Conservation (phyloP, 35 echinoderm and acorn worm species). For the Apostichopus japonicus region DNA sequence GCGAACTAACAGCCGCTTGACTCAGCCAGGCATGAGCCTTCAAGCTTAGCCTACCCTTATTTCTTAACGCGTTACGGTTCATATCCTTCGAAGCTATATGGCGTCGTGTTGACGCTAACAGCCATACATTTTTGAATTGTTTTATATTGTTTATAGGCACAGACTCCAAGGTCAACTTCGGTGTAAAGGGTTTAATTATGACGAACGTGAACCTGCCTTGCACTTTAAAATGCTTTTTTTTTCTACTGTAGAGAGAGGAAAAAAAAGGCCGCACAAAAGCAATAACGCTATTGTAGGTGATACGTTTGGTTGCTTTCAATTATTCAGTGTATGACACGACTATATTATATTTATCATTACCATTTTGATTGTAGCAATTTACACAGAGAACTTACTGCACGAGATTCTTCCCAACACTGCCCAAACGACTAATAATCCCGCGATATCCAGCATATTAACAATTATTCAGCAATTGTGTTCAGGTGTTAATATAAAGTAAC, state of each 20-base stretch:
- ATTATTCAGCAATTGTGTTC: too few relatives aligned
- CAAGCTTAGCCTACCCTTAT: constrained; percentile 40
- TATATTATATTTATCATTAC: background rate
- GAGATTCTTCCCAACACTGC: background rate
- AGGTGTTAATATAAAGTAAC: too few relatives aligned
- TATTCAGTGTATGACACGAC: constrained; percentile 18
- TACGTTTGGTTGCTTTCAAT: constrained; percentile 44
- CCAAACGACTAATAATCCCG: background rate
- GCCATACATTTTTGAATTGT: constrained; percentile 36
- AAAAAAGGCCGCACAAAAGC: constrained; percentile 3
- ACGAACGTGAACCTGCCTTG: constrained; percentile 29
- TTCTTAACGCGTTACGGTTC: constrained; percentile 48
- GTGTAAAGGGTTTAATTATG: constrained; percentile 32
- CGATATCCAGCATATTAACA: background rate
- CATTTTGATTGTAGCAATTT: constrained; percentile 33
- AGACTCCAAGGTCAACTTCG: constrained; percentile 36
- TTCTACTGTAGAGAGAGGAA: background rate
- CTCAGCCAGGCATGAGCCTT: constrained; percentile 27
- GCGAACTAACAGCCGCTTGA: constrained; percentile 3
- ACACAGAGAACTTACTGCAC: background rate
- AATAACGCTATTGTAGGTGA: constrained; percentile 40
- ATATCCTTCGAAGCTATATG: constrained; percentile 29
- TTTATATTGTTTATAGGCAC: constrained; percentile 23
- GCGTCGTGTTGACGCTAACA: constrained; percentile 41
- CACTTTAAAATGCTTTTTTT: background rate